Evolutionary conservation across 2,888 invertebrate species (phyloP).

Genomic region (Netelia virgata): DNA sequence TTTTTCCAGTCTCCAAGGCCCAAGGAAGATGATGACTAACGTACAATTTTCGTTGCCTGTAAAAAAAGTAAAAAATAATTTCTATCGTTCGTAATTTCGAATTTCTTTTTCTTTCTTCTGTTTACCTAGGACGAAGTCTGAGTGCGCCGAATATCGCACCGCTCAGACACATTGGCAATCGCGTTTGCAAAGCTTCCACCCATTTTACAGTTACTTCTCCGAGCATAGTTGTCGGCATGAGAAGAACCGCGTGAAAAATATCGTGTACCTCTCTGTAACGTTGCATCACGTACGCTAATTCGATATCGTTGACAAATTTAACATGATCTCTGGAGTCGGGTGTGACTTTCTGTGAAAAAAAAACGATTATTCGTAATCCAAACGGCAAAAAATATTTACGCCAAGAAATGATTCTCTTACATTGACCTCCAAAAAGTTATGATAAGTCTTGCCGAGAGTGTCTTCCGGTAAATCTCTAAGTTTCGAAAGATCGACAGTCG

Average conservation of each 20-base stretch:
- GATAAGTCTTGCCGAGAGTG: slow-evolving; percentile 95
- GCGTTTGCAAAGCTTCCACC: slow-evolving; percentile 98
- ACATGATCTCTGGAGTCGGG: slow-evolving; percentile 97
- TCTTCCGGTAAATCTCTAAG: slow-evolving; percentile 91
- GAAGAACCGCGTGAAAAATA: slow-evolving; percentile 95
- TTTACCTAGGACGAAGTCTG: slow-evolving; percentile 92
- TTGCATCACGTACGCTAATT: slow-evolving; percentile 98
- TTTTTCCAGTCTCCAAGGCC: slow-evolving; percentile 92
- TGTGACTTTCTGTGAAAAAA: slow-evolving; percentile 89
- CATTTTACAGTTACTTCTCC: slow-evolving; percentile 98
- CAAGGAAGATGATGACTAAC: slow-evolving; percentile 92
- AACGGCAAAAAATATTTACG: too few relatives aligned
- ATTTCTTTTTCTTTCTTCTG: slow-evolving; percentile 14
- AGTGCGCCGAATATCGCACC: slow-evolving; percentile 97
- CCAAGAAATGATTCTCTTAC: too few relatives aligned
- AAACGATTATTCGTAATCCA: slow-evolving; percentile 45
- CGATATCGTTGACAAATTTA: slow-evolving; percentile 95
- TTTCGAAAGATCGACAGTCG: slow-evolving; percentile 91
- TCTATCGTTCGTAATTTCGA: not conserved
- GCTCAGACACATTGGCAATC: slow-evolving; percentile 97
- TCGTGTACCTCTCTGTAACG: slow-evolving; percentile 99
- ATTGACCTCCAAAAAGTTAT: slow-evolving; percentile 93
- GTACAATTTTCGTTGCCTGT: slow-evolving; percentile 92
- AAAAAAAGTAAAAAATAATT: slow-evolving; percentile 71
- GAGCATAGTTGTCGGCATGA: slow-evolving; percentile 97